Percentiles rank a stretch among this genome's conserved stretches.
Evolutionary conservation across 2,113 vertebrate species (phyloP).

Genomic region (Crocuta crocuta): DNA sequence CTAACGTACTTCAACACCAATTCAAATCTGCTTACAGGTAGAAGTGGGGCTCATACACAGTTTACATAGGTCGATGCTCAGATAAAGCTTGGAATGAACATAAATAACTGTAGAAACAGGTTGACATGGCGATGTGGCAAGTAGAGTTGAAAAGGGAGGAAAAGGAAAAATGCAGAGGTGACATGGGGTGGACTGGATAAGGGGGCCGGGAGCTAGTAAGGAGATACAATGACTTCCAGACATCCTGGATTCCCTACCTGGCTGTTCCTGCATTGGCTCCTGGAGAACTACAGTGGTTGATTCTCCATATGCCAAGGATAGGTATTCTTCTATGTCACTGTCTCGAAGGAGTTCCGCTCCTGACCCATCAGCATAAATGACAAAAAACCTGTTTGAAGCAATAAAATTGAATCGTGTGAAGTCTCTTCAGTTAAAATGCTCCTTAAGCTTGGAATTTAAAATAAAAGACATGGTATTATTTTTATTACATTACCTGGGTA

Average conservation of each 20-base stretch:
- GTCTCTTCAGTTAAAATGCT: neutral
- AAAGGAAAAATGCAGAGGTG: neutral
- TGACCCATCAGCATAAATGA: conserved; percentile 90
- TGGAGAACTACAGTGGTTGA: conserved; percentile 87
- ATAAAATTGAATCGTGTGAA: neutral
- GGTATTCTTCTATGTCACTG: conserved; percentile 86
- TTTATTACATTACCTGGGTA: conserved; percentile 88
- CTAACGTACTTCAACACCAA: neutral
- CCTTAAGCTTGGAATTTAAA: conserved; percentile 11
- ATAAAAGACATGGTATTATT: neutral
- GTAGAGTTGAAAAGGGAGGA: neutral
- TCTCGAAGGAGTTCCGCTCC: conserved; percentile 93
- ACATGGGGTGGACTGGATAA: rapidly evolving
- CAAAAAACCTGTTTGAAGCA: conserved; percentile 91
- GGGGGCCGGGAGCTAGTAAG: rapidly evolving
- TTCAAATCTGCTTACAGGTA: neutral
- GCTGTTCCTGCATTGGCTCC: conserved; percentile 89
- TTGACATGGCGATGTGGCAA: neutral
- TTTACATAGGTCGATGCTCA: neutral
- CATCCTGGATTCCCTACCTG: conserved; percentile 79
- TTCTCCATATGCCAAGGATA: conserved; percentile 86
- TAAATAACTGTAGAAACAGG: neutral
- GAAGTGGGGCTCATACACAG: neutral
- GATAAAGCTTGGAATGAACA: neutral
- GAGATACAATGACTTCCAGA: neutral